Conservation (phyloP, 1,140 invertebrate species). For the Hermetia illucens region DNA sequence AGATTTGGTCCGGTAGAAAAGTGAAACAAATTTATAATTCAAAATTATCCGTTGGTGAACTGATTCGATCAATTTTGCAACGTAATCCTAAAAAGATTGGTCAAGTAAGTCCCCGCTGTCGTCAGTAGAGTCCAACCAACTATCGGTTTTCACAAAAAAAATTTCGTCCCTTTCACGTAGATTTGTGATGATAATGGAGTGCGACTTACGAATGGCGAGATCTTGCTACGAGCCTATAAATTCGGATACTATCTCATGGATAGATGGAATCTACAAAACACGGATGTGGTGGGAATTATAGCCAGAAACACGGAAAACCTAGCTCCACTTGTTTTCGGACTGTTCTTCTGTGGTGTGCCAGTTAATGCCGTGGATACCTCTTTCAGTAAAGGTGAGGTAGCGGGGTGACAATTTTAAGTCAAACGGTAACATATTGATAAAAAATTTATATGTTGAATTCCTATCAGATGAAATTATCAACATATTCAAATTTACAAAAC, state of each 20-base stretch:
- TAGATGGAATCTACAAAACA: no score
- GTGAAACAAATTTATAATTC: constrained; percentile 21
- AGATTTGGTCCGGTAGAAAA: constrained; percentile 18
- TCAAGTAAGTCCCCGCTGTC: no score
- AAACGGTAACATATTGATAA: neutral
- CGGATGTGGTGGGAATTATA: constrained; percentile 19
- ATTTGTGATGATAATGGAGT: constrained; percentile 14
- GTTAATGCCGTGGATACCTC: constrained; percentile 24
- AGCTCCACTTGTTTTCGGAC: constrained; percentile 18
- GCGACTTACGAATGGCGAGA: constrained; percentile 12
- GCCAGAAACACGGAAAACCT: constrained; percentile 18
- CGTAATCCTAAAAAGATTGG: constrained; percentile 18
- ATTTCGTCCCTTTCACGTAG: no score
- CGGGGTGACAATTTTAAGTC: no score
- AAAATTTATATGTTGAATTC: neutral
- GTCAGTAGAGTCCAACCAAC: no score
- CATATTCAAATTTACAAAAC: constrained; percentile 22
- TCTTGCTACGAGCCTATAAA: constrained; percentile 11
- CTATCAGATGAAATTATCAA: constrained; percentile 19
- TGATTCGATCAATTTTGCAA: constrained; percentile 15
- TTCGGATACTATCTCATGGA: no score
- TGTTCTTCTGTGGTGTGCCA: constrained; percentile 17
- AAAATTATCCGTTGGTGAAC: constrained; percentile 22
- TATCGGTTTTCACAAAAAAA: no score
- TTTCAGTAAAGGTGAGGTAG: constrained; percentile 16